phyloP scores from a whole-genome alignment of 2,113 vertebrate genomes.

The Nerophis ophidion region DNA sequence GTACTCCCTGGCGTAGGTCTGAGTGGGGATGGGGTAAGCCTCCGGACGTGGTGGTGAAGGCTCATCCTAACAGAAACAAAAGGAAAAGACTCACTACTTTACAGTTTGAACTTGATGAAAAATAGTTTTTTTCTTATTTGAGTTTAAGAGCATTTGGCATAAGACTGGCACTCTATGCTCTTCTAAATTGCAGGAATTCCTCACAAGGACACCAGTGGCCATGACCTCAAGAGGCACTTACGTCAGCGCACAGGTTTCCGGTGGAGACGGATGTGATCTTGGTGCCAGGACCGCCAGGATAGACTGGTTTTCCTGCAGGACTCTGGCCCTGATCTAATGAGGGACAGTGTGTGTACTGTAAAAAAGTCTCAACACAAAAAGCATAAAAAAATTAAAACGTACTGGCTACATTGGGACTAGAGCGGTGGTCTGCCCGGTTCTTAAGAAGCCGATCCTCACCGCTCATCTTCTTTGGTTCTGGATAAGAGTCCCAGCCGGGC shows the following conservation, averaged over 20 bases:
- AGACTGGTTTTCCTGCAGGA: slow-evolving; percentile 81
- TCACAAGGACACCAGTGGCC: slow-evolving; percentile 11
- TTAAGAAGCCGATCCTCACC: slow-evolving; percentile 88
- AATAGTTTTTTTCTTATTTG: neutral
- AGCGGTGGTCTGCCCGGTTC: slow-evolving; percentile 90
- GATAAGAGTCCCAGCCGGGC: slow-evolving; percentile 86
- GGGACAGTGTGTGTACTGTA: neutral
- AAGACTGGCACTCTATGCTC: neutral
- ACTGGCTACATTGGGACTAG: slow-evolving; percentile 98
- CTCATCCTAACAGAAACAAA: slow-evolving; percentile 74
- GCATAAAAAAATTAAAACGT: slow-evolving; percentile 44
- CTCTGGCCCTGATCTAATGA: slow-evolving; percentile 88
- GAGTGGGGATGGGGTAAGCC: slow-evolving; percentile 96
- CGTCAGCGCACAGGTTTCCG: slow-evolving; percentile 94
- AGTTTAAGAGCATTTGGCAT: slow-evolving; percentile 4
- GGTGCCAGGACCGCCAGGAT: slow-evolving; percentile 80
- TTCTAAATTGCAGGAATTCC: slow-evolving; percentile 18
- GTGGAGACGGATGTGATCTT: slow-evolving; percentile 98
- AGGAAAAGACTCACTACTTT: slow-evolving; percentile 10
- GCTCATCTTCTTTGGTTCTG: slow-evolving; percentile 87
- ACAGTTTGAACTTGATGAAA: neutral
- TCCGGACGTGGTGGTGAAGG: slow-evolving; percentile 81
- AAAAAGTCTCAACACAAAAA: neutral
- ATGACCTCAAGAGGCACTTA: slow-evolving; percentile 60
- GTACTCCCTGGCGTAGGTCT: slow-evolving; percentile 93